These are phyloP conservation scores for Serranus cabrilla DNA, from an alignment of 2,797 vertebrate species.

Conservation along the genomic window DNA sequence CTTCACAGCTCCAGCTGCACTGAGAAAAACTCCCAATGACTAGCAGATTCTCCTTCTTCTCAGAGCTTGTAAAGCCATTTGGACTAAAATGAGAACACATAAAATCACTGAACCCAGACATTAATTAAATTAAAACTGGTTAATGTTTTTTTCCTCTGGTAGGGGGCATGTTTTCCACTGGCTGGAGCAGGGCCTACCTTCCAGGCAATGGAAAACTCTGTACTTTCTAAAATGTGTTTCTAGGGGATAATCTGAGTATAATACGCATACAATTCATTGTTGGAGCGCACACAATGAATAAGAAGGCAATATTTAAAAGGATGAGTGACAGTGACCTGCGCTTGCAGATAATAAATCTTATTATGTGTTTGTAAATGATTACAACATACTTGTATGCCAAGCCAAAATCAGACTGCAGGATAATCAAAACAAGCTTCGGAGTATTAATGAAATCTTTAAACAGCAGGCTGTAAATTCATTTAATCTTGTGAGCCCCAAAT, in stretches of 20 bases:
- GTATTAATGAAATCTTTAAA: slow-evolving; percentile 64
- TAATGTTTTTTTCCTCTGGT: slow-evolving; percentile 34
- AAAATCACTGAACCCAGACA: slow-evolving; percentile 53
- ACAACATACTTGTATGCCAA: slow-evolving; percentile 26
- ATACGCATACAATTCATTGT: not conserved
- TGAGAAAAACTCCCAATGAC: slow-evolving; percentile 21
- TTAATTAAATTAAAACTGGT: slow-evolving; percentile 61
- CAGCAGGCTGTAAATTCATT: slow-evolving; percentile 64
- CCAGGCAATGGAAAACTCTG: not conserved
- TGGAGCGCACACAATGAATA: not conserved
- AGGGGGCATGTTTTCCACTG: slow-evolving; percentile 22
- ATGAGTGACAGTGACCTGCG: slow-evolving; percentile 18
- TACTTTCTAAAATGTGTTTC: slow-evolving; percentile 9
- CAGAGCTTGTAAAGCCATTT: slow-evolving; percentile 52
- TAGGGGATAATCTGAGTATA: slow-evolving; percentile 4
- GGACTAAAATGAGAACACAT: slow-evolving; percentile 49
- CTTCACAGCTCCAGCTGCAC: slow-evolving; percentile 14
- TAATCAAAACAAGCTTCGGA: slow-evolving; percentile 36
- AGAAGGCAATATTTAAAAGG: slow-evolving; percentile 6
- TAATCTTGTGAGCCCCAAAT: slow-evolving; percentile 55
- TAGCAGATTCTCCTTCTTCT: slow-evolving; percentile 26
- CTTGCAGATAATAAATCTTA: slow-evolving; percentile 9
- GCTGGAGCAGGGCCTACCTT: slow-evolving; percentile 15
- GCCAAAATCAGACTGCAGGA: slow-evolving; percentile 38
- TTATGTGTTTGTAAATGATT: slow-evolving; percentile 8